Evolutionary conservation across 2,888 invertebrate species (phyloP).

Genomic region (Drosophila atripex): DNA sequence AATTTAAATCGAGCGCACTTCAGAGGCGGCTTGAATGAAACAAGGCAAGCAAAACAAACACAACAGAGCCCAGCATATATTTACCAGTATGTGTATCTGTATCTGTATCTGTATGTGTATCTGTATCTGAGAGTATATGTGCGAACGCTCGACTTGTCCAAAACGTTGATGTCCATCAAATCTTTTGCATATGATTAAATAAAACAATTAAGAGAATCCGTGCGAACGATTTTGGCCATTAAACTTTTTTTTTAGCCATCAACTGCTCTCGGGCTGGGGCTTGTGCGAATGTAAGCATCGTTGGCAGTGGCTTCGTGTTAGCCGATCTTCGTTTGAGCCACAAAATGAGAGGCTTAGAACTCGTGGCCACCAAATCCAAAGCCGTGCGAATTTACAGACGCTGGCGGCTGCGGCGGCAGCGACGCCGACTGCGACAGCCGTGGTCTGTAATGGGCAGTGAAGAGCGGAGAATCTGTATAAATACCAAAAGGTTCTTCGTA

Average conservation of each 20-base stretch:
- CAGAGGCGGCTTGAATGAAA: slow-evolving; percentile 42
- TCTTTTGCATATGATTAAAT: slow-evolving; percentile 77
- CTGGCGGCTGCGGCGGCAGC: slow-evolving; percentile 22
- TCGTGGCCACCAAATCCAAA: slow-evolving; percentile 42
- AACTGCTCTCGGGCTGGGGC: slow-evolving; percentile 45
- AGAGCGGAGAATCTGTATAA: slow-evolving; percentile 78
- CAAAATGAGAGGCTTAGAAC: slow-evolving; percentile 65
- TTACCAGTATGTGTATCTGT: not conserved
- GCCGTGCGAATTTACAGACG: slow-evolving; percentile 74
- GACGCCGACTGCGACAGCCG: slow-evolving; percentile 21
- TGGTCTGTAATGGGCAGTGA: slow-evolving; percentile 55
- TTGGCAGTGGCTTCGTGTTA: slow-evolving; percentile 41
- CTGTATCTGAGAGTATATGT: slow-evolving; percentile 16
- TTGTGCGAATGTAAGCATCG: slow-evolving; percentile 64
- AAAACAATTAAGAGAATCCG: slow-evolving; percentile 78
- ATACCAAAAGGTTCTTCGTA: slow-evolving; percentile 79
- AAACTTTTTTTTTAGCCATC: slow-evolving; percentile 46
- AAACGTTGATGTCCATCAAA: slow-evolving; percentile 75
- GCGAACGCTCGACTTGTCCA: slow-evolving; percentile 49
- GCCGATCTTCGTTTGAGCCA: slow-evolving; percentile 37
- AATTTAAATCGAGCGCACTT: slow-evolving; percentile 46
- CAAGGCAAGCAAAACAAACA: slow-evolving; percentile 28
- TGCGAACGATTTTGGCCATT: slow-evolving; percentile 62
- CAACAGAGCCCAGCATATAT: slow-evolving; percentile 31
- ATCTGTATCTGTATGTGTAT: not conserved